Evolutionary conservation across 2,888 invertebrate genomes (phyloP).

Genomic region (Augiades crinisus): DNA sequence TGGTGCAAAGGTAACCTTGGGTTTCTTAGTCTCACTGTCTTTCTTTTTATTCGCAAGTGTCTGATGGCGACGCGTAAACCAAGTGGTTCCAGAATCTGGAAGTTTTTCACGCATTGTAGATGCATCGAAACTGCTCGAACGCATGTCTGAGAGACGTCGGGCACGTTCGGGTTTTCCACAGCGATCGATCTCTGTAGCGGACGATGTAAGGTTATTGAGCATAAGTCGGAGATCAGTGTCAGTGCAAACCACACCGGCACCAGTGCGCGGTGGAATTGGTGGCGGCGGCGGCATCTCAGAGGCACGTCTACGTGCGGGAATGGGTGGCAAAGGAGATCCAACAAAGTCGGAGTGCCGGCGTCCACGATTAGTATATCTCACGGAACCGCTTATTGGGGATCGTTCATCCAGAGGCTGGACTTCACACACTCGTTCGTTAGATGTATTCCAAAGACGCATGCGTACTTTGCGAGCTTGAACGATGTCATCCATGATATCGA

Average conservation of each 20-base stretch:
- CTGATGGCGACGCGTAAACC: constrained; percentile 90
- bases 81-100: constrained; percentile 81
- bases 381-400: constrained; percentile 71
- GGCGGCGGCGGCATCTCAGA: constrained; percentile 86
- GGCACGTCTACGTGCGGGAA: constrained; percentile 84
- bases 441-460: constrained; percentile 92
- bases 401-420: constrained; percentile 89
- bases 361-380: constrained; percentile 83
- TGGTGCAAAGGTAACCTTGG: constrained; percentile 82
- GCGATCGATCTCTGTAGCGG: constrained; percentile 89
- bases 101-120: constrained; percentile 83
- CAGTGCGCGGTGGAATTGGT: constrained; percentile 63
- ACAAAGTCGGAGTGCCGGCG: constrained; percentile 89
- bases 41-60: constrained; percentile 85
- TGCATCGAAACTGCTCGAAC: constrained; percentile 93
- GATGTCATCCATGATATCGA: constrained; percentile 95
- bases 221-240: constrained; percentile 91
- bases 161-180: constrained; percentile 83
- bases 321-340: constrained; percentile 80
- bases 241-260: constrained; percentile 88
- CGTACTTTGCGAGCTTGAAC: constrained; percentile 90
- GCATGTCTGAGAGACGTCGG: constrained; percentile 84
- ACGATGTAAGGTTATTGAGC: constrained; percentile 89
- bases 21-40: constrained; percentile 70
- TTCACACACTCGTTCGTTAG: constrained; percentile 90